phyloP scores from a whole-genome alignment of 2,888 invertebrate genomes.

The Autographa pulchrina region DNA sequence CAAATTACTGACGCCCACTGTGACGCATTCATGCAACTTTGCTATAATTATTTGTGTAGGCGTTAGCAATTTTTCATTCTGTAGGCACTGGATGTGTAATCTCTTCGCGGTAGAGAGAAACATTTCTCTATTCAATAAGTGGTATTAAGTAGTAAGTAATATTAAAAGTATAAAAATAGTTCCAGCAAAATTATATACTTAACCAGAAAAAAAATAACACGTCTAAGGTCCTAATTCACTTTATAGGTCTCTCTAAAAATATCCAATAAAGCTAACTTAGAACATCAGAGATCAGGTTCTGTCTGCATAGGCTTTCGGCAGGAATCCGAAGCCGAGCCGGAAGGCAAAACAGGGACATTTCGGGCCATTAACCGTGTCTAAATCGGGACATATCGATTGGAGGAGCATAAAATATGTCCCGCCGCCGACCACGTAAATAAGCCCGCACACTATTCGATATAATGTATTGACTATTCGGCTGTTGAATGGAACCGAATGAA shows the following conservation, averaged over 20 bases:
- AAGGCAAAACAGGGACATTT: slow-evolving; percentile 63
- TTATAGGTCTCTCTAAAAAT: slow-evolving; percentile 3
- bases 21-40: slow-evolving; percentile 39
- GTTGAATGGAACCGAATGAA: slow-evolving; percentile 25
- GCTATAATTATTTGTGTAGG: slow-evolving; percentile 54
- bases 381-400: slow-evolving; percentile 77
- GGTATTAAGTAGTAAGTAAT: no score
- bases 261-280: slow-evolving; percentile 19
- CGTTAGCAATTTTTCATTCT: slow-evolving; percentile 24
- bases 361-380: slow-evolving; percentile 78
- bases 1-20: slow-evolving; percentile 58
- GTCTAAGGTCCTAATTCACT: background rate
- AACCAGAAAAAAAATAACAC: no score
- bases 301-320: slow-evolving; percentile 24
- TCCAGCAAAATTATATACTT: no score
- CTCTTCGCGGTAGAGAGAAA: background rate
- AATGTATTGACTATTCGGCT: slow-evolving; percentile 42
- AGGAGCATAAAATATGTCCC: slow-evolving; percentile 76
- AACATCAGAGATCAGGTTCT: slow-evolving; percentile 17
- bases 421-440: slow-evolving; percentile 68
- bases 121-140: no score
- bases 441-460: slow-evolving; percentile 46
- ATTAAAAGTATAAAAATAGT: no score
- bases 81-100: background rate
- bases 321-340: slow-evolving; percentile 20